Evolutionary conservation across 2,797 vertebrate genomes (phyloP), one percentile per base, ranked within the genome.

Genomic region (Champsocephalus esox): DNA sequence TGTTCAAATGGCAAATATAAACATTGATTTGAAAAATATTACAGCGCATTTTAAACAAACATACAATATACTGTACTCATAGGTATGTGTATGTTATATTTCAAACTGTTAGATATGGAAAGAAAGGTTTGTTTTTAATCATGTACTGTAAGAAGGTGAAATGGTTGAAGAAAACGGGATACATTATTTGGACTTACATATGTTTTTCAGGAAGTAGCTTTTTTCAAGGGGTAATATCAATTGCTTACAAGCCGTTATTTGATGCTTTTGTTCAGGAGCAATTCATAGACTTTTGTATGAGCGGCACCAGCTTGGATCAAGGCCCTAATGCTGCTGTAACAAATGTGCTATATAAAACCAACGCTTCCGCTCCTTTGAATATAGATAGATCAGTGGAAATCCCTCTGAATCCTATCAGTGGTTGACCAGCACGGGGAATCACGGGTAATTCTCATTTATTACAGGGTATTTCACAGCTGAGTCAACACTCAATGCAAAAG

Each of bases 401-500:
- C 76, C 79, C 80, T 67, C 32, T 3, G 11, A 74, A 81, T 79
- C 79, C 80, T 90, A 90, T 91, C 89, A 82, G 67, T 46, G 11
- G 41, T 71, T 63, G 78, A 80, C 81, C 90, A 84, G 78, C 72
- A 68, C 54, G 68, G 76, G 87, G 84, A 92, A 91, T 84, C 77
- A 79, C 63, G 48, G 72, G 81, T 86, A 82, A 88, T 86, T 91
- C 78, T 78, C 45, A 73, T 92, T 90, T 90, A 87, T 87, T 87
- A 79, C 78, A 70, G 72, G 80, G 62, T 65, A 77, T 87, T 89
- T 87, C 73, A 83, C 88, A 91, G 88, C 90, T 93, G 92, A 93
- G 90, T 92, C 91, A 94, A 93, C 88, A 94, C 43, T 74, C 52
- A 57, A 71, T 71, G 87, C 67, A 85, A 93, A 85, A 79, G 82